A percentile compares a stretch with the other conserved stretches of the same genome.
Evolutionary conservation across 2,797 vertebrate species (phyloP).

Genomic region (Pseudochirops cupreus): DNA sequence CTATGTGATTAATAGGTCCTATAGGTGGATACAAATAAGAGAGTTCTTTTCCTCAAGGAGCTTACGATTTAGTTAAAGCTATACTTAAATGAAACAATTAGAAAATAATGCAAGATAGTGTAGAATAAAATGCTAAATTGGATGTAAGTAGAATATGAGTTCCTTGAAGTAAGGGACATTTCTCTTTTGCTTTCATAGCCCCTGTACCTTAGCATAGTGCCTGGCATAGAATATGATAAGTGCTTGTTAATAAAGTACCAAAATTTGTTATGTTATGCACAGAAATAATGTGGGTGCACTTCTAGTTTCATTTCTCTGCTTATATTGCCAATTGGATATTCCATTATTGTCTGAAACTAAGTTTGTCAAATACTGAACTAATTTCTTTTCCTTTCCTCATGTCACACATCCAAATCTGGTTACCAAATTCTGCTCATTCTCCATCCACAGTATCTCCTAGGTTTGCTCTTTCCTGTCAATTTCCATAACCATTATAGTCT

Average conservation of each 20-base stretch:
- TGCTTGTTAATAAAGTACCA: neutral
- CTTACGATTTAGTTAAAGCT: slow-evolving; percentile 6
- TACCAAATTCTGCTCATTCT: neutral
- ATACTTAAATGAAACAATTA: slow-evolving; percentile 36
- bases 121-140: neutral
- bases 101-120: slow-evolving; percentile 12
- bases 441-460: neutral
- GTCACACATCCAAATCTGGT: neutral
- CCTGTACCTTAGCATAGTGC: neutral
- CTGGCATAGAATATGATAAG: neutral
- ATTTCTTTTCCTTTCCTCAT: neutral
- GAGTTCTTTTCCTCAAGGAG: neutral
- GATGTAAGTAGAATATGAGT: neutral
- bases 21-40: slow-evolving; percentile 20
- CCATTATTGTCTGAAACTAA: neutral
- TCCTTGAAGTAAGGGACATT: neutral
- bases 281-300: neutral
- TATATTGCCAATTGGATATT: neutral
- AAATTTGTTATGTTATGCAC: neutral
- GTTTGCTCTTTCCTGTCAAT: neutral
- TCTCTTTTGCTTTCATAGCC: neutral
- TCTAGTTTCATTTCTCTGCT: neutral
- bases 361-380: neutral
- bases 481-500: neutral
- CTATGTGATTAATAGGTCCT: slow-evolving; percentile 24